Percentiles rank a stretch among this genome's conserved stretches.
phyloP scores from a whole-genome alignment of 2,113 vertebrate species.

The Solea senegalensis region DNA sequence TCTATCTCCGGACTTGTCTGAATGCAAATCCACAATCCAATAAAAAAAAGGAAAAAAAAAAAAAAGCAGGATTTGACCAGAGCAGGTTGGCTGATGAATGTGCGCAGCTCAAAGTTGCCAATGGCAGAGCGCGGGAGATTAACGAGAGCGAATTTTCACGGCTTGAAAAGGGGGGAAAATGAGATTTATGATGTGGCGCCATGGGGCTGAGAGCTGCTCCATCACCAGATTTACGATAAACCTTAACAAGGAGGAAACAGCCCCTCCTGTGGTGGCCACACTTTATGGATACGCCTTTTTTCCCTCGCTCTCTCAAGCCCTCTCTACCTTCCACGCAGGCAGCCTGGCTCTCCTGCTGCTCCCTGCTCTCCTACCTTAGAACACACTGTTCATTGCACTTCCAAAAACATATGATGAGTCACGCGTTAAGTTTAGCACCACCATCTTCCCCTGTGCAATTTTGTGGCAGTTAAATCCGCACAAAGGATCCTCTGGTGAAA shows the following conservation, averaged over 20 bases:
- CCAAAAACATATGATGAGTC: constrained; percentile 52
- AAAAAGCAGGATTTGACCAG: constrained; percentile 63
- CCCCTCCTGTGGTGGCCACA: constrained; percentile 66
- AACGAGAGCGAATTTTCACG: constrained; percentile 80
- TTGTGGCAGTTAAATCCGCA: neutral
- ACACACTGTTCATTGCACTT: constrained; percentile 51
- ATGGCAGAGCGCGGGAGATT: constrained; percentile 80
- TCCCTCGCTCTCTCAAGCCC: constrained; percentile 39
- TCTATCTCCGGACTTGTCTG: constrained; percentile 26
- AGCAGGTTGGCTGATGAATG: constrained; percentile 79
- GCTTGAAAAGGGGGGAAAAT: constrained; percentile 78
- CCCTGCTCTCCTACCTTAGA: constrained; percentile 44
- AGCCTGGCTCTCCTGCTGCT: constrained; percentile 47
- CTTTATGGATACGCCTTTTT: constrained; percentile 76
- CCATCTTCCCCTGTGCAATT: neutral
- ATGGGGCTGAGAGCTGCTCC: constrained; percentile 78
- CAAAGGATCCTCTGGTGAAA: no score
- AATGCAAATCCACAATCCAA: constrained; percentile 49
- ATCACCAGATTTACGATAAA: constrained; percentile 86
- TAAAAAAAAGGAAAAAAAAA: constrained; percentile 32
- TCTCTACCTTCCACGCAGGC: constrained; percentile 39
- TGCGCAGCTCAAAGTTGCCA: constrained; percentile 76
- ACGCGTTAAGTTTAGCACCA: constrained; percentile 19
- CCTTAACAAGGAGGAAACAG: constrained; percentile 80
- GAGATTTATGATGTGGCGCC: constrained; percentile 82